These are phyloP conservation scores for Lasioglossum lativentre DNA, from an alignment of 2,888 invertebrate species.

Conservation along the genomic window DNA sequence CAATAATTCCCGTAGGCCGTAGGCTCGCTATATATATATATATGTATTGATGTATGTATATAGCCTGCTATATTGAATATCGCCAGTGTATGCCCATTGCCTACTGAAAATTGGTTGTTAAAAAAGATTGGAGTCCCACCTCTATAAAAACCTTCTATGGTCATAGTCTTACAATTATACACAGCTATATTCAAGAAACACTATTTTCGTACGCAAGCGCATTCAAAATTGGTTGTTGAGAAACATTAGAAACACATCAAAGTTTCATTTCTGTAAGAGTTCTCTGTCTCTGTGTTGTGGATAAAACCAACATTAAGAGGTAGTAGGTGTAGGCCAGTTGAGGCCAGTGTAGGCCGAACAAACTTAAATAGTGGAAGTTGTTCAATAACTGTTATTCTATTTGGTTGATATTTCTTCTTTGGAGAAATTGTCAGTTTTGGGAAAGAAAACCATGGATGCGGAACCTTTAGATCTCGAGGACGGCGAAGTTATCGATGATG, in stretches of 20 bases:
- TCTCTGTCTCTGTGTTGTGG: neutral
- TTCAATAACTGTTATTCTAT: constrained; percentile 15
- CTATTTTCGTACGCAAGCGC: constrained; percentile 1
- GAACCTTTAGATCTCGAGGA: constrained; percentile 87
- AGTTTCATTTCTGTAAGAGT: neutral
- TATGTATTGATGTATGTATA: too few species aligned
- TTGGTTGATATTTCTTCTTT: constrained; percentile 8
- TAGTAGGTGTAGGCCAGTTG: constrained; percentile 4
- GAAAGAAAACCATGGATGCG: constrained; percentile 85
- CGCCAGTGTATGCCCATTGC: too few species aligned
- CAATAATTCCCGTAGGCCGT: too few species aligned
- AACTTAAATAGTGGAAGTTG: constrained; percentile 8
- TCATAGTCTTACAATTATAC: too few species aligned
- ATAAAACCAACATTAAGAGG: too few species aligned
- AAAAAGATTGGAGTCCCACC: too few species aligned
- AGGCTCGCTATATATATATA: too few species aligned
- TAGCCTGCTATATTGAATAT: too few species aligned
- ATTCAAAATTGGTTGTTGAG: neutral
- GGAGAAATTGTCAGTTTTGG: constrained; percentile 4
- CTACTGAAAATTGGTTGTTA: too few species aligned
- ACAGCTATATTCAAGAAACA: neutral
- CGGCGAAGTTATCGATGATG: constrained; percentile 89
- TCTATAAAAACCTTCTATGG: too few species aligned
- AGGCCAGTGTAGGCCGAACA: constrained; percentile 8
- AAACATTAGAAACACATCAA: neutral